Base-by-base conservation (phyloP, 2,797 vertebrate genomes). In the Chromis chromis region DNA sequence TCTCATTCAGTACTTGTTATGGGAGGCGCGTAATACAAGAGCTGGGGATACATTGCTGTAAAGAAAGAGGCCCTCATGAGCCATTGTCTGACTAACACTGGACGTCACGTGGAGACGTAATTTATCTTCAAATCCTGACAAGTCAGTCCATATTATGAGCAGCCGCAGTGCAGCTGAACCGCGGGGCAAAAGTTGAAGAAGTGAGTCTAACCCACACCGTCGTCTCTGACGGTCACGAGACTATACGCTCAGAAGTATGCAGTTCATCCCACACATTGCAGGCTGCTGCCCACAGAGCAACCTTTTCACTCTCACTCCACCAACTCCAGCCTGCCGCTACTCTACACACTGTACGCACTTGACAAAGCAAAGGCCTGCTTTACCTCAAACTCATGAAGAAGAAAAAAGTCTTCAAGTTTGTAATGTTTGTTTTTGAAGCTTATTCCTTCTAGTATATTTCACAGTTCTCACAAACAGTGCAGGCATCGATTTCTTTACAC, bases 231-330 rank as follows among this genome's bases (percentile, higher is more conserved):
- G 62, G 75, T 88, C 87, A 88, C 69, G 33, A 84, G 87, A 85
- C 82, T 57, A 3, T 53, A 60, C 49, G 6, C 72, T 82, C 77
- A 73, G 70, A 81, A 76, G 72, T 71, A 67, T 74, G 82, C 72
- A 75, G 50, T 44, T 70, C 83, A 78, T 82, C 85, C 81, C 86
- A 91, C 89, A 88, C 89, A 83, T 27, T 64, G 75, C 74, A 82
- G 79, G 66, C 81, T 79, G 57, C 83, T 44, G 71, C 83, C 76
- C 73, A 79, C 82, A 25, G 25, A 70, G 71, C 59, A 79, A 61
- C 72, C 71, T 42, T 69, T 78, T 77, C 55, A 62, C 73, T 62
- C 75, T 81, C 77, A 78, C 81, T 86, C 71, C 79, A 78, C 87
- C 84, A 53, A 75, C 77, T 82, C 85, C 83, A 73, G 49, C 81